Base-by-base conservation (phyloP, 2,797 vertebrate genomes). In the Myotis pilosus region DNA sequence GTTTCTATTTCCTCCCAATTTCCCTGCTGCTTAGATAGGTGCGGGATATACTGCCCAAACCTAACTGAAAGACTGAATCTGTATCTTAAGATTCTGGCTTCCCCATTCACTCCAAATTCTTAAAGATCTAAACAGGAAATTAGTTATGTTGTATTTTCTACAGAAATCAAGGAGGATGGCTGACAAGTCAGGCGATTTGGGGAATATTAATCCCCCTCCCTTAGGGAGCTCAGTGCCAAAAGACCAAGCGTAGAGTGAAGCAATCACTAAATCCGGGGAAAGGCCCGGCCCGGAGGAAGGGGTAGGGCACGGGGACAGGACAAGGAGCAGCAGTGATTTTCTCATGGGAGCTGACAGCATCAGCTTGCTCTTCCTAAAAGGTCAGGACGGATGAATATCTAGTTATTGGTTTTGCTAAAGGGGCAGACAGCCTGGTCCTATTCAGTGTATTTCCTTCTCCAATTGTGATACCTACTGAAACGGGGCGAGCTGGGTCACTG, bases 71-170 rank as follows among this genome's bases (percentile, higher is more conserved):
- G 51, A 41, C 3, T 51, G 49, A 92, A 51, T 19, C 79, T 80
- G 10, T 8, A 0, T 20, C 20, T 74, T 64, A 88, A 38, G 69
- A 69, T 69, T 53, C 30, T 49, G 30, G 55, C 33, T 68, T 76
- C 30, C 36, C 23, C 7, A 17, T 36, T 66, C 47, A 82, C 62
- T 93, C 76, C 36, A 68, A 74, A 89, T 7, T 68, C n/a, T n/a
- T 64, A 87, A 53, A 23, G 68, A 44, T 20, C 47, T 44, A 47
- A 20, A 33, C 8, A 38, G 55, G 49, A 81, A 74, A 28, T 20
- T 38, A 23, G 23, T 49, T 94, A 57, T 41, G 83, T 87, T 47
- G 6, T 55, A 16, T 74, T 89, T 92, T 89, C 76, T 66, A 78
- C 66, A 87, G 62, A 85, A 82, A 90, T 82, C 33, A 83, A 49